phyloP scores from a whole-genome alignment of 2,113 vertebrate species.

The Chloroceryle aenea region DNA sequence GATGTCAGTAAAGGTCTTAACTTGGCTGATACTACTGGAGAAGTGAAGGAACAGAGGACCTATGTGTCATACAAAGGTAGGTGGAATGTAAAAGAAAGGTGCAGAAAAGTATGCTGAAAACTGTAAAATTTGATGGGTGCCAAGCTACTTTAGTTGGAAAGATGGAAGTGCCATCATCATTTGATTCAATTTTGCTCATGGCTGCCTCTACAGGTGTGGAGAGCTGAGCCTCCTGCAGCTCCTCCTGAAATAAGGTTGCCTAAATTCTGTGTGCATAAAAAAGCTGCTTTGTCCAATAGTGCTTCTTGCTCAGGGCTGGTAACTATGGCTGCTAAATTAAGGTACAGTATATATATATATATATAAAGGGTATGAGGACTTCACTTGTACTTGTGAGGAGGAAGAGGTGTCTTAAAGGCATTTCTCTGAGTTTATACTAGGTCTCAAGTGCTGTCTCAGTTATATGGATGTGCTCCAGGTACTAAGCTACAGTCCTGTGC shows the following conservation, averaged over 20 bases:
- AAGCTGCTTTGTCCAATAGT: neutral
- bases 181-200: neutral
- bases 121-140: fast-evolving
- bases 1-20: neutral
- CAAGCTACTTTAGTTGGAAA: neutral
- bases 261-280: fast-evolving
- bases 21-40: neutral
- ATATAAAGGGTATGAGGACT: fast-evolving
- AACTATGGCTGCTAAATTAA: fast-evolving
- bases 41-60: neutral
- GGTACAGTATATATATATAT: too few relatives aligned
- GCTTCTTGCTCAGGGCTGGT: neutral
- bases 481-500: neutral
- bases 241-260: neutral
- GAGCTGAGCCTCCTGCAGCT: neutral
- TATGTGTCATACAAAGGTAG: fast-evolving
- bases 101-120: neutral
- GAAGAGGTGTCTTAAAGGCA: neutral
- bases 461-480: too few relatives aligned
- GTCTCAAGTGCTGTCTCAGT: neutral
- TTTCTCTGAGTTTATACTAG: neutral
- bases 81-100: neutral
- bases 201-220: neutral
- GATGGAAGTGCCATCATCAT: fast-evolving
- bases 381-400: neutral